phyloP scores from a whole-genome alignment of 2,888 invertebrate genomes.

The Pristionchus japonicus region DNA sequence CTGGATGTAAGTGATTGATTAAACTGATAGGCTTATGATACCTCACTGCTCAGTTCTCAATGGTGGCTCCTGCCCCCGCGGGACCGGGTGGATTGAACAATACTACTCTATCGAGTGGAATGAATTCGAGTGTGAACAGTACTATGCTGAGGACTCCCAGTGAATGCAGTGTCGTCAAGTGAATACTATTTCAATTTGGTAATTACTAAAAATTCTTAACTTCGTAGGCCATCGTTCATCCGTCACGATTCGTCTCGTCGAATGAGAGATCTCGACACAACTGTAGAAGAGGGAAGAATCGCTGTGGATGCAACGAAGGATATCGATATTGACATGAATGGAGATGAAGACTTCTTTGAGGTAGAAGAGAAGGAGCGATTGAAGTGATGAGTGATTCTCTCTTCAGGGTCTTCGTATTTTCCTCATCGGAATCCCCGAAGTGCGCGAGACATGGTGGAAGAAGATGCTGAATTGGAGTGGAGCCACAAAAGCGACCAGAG shows the following conservation, averaged over 20 bases:
- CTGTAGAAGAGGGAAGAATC: neutral
- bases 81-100: conserved; percentile 4
- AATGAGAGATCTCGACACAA: neutral
- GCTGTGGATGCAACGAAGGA: conserved; percentile 3
- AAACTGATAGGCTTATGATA: neutral
- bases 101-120: conserved; percentile 26
- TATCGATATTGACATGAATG: neutral
- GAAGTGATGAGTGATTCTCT: neutral
- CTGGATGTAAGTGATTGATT: conserved; percentile 14
- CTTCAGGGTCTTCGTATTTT: conserved; percentile 37
- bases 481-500: conserved; percentile 52
- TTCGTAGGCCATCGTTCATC: conserved; percentile 7
- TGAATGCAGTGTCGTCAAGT: conserved; percentile 39
- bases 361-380: neutral
- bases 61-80: neutral
- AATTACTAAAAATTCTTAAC: no score
- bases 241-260: conserved; percentile 43
- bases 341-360: conserved; percentile 46
- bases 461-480: conserved; percentile 50
- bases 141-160: neutral
- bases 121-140: conserved; percentile 1
- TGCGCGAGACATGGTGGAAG: conserved; percentile 29
- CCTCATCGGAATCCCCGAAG: conserved; percentile 15
- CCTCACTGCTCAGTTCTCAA: neutral
- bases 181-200: no score